Percentiles rank a stretch among this genome's conserved stretches.
Conservation (phyloP, 2,797 vertebrate species). For the Glossophaga mutica region DNA sequence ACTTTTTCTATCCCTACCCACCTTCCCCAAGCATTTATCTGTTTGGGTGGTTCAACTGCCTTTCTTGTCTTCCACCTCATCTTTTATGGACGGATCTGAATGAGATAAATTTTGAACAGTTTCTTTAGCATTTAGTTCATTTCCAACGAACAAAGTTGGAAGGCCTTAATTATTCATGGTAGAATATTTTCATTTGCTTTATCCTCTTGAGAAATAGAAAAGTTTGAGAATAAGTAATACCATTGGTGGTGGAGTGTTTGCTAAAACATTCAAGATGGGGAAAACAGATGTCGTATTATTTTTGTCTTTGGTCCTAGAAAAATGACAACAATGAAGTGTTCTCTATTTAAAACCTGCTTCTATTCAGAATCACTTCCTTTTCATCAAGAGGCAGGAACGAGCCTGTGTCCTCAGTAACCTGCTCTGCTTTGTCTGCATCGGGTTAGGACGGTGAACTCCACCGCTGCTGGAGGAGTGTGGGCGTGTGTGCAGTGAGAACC, state of each 20-base stretch:
- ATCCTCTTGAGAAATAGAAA: slow-evolving; percentile 42
- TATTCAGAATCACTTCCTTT: slow-evolving; percentile 31
- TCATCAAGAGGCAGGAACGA: neutral
- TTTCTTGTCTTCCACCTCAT: neutral
- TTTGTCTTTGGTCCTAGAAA: slow-evolving; percentile 41
- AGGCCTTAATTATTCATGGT: slow-evolving; percentile 73
- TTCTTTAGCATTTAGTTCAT: slow-evolving; percentile 51
- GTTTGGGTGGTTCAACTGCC: neutral
- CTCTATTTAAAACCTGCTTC: slow-evolving; percentile 64
- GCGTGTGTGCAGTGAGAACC: neutral
- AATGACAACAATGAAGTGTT: slow-evolving; percentile 30
- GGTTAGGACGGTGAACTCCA: neutral
- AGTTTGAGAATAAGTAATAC: slow-evolving; percentile 17
- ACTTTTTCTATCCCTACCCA: neutral
- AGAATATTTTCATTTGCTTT: slow-evolving; percentile 53
- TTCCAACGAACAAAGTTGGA: slow-evolving; percentile 52
- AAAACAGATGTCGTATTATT: slow-evolving; percentile 74
- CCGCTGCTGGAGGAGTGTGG: neutral
- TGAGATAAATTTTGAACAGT: slow-evolving; percentile 36
- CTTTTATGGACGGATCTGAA: slow-evolving; percentile 25
- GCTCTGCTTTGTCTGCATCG: neutral
- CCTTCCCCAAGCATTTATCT: neutral
- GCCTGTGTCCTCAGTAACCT: neutral
- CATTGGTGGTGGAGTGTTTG: slow-evolving; percentile 23
- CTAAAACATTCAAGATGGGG: slow-evolving; percentile 61